Evolutionary conservation across 2,888 invertebrate species (phyloP), one percentile per base, ranked within the genome.

Genomic region (Drosophila neutralis): DNA sequence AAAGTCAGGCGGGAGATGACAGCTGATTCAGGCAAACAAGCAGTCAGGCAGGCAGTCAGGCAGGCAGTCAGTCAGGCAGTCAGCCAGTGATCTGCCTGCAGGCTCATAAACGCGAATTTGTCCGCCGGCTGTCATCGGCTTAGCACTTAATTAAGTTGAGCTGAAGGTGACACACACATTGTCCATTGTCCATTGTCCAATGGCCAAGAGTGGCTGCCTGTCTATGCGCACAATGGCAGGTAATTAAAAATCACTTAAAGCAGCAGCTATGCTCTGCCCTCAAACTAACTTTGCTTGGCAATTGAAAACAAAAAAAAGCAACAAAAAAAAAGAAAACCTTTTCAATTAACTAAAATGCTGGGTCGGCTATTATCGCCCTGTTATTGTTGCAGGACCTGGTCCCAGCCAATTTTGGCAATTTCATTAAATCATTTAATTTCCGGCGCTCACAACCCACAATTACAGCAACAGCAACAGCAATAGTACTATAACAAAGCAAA

Each of bases 361-460:
- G 77, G 59, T 62, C 54, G 49, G 67, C 75, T 58, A 75, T 84
- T 89, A 84, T 78, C 75, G 81, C 71, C 66, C 66, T 70, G 68
- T 78, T 71, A 60, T 73, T 83, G 69, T 49, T 54, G 8, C 61
- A 63, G 56, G 66, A 35, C 38, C 57, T 38, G 33, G n/a, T 29
- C 69, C 69, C 80, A 62, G 63, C 70, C 76, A 86, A 82, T 73
- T 77, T 72, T 59, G 71, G 80, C 76, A 77, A 82, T 87, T 89
- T 89, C 89, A 83, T 90, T 87, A 90, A 90, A 89, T 90, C 89
- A 90, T 90, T 89, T 89, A 84, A 87, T 90, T 90, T 87, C 87
- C 87, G 84, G 82, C 75, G 56, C 54, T 51, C 74, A 56, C 63
- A 77, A 56, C 69, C 64, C 58, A 60, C 71, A 71, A 69, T 54